Evolutionary conservation across 1,140 invertebrate genomes (phyloP), one percentile per base, ranked within the genome.

Genomic region (Stenopsyche tienmushanensis): DNA sequence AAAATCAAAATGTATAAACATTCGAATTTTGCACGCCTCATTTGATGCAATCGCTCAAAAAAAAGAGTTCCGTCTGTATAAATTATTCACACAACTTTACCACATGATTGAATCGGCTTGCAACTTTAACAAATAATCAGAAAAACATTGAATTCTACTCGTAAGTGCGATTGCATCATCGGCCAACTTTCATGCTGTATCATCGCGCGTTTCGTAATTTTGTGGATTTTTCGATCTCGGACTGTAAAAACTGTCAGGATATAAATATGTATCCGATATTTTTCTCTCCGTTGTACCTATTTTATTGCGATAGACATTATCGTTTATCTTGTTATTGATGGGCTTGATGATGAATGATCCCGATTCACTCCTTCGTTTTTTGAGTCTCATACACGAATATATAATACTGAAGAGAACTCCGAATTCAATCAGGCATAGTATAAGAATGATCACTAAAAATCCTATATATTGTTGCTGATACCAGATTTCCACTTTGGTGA

Each of bases 391-490:
- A 71, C 88, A 91, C 0, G 85, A 86, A 23, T 90, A 78, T 18
- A 91, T 81, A 0, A 87, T 88, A 71, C 83, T 86, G 1, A 91
- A 75, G 5, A 91, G 76, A 0, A 89, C 84, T 39, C 81, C 82
- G 42, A 91, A 83, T 78, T 91, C 89, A 24, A 90, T 80, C 8
- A 90, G 70, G 2, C 89, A 85, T 9, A 89, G 73, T 0, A 85
- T 75, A 21, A 91, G 77, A 3, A 88, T 83, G 23, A 86, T 82
- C 1, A 82, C 77, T 29, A 93, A 78, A 64, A 93, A 85, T 42
- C 90, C 80, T 9, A 90, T 74, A 34, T 89, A 90, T 71, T 93
- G 90, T 29, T 89, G 82, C 45, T 88, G 83, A 62, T 90, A 88
- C 90, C 91, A 94, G 59, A 83, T 80, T 76, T 92, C 88, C 21